Conservation (phyloP, 2,113 vertebrate genomes). For the Eretmochelys imbricata region DNA sequence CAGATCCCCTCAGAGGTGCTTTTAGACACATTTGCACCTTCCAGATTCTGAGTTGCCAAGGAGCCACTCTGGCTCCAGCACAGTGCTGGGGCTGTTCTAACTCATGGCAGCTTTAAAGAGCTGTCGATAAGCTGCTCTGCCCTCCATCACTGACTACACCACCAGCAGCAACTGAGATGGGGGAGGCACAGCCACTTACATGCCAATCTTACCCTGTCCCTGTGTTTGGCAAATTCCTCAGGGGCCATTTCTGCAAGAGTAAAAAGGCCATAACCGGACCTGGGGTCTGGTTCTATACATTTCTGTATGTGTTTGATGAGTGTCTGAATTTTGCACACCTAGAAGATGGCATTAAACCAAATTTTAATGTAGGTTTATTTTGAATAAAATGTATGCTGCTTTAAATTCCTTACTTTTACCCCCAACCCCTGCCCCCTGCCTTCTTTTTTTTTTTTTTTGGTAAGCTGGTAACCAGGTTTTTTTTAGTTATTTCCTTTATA, state of each 20-base stretch:
- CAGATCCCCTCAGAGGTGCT: not conserved
- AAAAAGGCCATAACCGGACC: not conserved
- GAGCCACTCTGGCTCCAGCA: not conserved
- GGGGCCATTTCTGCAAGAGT: not conserved
- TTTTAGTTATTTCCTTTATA: not conserved
- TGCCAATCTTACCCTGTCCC: not conserved
- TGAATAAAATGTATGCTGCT: not conserved
- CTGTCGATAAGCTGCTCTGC: not conserved
- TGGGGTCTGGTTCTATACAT: not conserved
- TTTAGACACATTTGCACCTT: not conserved
- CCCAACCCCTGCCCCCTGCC: accelerated
- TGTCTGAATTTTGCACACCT: not conserved
- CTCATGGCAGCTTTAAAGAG: not conserved
- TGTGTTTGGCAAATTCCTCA: not conserved
- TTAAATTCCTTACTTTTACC: not conserved
- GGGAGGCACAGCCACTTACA: not conserved
- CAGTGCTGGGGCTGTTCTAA: not conserved
- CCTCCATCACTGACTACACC: not conserved
- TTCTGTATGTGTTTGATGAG: not conserved
- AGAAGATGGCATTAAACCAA: not conserved
- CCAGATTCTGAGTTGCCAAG: not conserved
- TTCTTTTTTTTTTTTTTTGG: no score
- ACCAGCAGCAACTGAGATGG: not conserved
- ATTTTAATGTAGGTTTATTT: not conserved
- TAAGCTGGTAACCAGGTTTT: not conserved